Base-by-base conservation (phyloP, 2,113 vertebrate genomes). In the Toxotes chatareus region DNA sequence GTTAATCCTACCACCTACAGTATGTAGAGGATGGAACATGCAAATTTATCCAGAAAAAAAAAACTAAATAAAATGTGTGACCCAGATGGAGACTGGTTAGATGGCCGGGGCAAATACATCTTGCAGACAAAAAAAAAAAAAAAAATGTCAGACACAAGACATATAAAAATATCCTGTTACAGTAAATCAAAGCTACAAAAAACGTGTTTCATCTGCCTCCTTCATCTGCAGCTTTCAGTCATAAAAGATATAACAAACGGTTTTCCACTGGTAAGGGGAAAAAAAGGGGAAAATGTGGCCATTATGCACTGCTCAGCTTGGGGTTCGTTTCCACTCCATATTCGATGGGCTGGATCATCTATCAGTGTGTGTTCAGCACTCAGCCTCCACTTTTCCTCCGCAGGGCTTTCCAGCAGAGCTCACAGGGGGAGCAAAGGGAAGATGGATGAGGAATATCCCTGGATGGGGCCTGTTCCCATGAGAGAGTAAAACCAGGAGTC, bases 361-460 rank as follows among this genome's bases (percentile, higher is more conserved):
- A 79, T 89, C 86, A 87, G 76, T 69, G 83, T 74, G 82, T 65
- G 64, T 85, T 86, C 85, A 68, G 65, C 32, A 17, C 46, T 85
- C 70, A 63, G 62, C 65, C 46, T 78, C 67, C 64, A 72, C 34
- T 91, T 88, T 83, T 88, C 64, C 75, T 71, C 53, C 11, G 21
- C 76, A 63, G 82, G 66, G 86, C 80, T 91, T 88, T 88, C 82
- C 86, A 87, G 36, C 53, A 60, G 49, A 49, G 70, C 68, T 83
- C 46, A 14, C 23, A 13, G 68, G 73, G 75, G 75, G 80, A 19
- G 68, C 6, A 49, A 63, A 80, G 69, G 79, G 72, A 88, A 82
- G 84, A 88, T 84, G 75, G 86, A 92, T 90, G 82, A 85, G 73
- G 63, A 85, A 78, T 61, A 84, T 74, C 63, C 65, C 55, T 38